Conservation (phyloP, 2,797 vertebrate genomes). For the Neostethus bicornis region DNA sequence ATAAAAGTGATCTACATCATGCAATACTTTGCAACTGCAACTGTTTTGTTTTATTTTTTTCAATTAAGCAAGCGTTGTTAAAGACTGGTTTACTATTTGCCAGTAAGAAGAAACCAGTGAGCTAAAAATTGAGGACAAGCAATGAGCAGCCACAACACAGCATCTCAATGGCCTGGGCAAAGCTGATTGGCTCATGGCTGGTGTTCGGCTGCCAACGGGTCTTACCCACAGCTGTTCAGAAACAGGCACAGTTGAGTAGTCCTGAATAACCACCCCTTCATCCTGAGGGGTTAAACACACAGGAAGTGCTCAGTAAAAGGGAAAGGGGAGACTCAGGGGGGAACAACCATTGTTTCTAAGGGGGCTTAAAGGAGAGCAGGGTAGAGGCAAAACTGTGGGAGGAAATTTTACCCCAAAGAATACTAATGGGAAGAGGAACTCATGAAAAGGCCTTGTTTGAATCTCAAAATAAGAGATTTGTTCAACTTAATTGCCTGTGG, state of each 20-base stretch:
- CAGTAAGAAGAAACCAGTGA: conserved; percentile 6
- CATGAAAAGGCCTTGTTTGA: conserved; percentile 9
- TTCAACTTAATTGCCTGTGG: neutral
- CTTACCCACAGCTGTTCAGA: conserved; percentile 93
- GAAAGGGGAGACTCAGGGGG: neutral
- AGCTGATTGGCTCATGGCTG: conserved; percentile 38
- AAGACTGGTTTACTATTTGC: no score
- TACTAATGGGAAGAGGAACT: conserved; percentile 56
- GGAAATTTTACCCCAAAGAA: conserved; percentile 42
- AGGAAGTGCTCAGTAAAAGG: conserved; percentile 58
- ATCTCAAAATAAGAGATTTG: conserved; percentile 15
- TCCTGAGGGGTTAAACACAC: conserved; percentile 88
- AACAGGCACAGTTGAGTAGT: conserved; percentile 78
- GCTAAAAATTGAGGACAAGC: conserved; percentile 20
- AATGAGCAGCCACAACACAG: conserved; percentile 23
- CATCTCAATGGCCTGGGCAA: conserved; percentile 41
- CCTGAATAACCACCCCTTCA: conserved; percentile 82
- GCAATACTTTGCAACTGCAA: neutral
- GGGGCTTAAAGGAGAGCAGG: conserved; percentile 49
- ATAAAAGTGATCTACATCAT: neutral
- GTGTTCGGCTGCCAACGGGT: conserved; percentile 30
- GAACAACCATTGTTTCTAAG: conserved; percentile 49
- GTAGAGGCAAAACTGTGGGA: conserved; percentile 37
- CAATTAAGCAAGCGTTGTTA: neutral
- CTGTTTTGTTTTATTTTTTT: neutral